Percentiles rank a stretch among this genome's conserved stretches.
These are phyloP conservation scores for Tyto alba DNA, from an alignment of 2,113 vertebrate genomes.

Conservation along the genomic window DNA sequence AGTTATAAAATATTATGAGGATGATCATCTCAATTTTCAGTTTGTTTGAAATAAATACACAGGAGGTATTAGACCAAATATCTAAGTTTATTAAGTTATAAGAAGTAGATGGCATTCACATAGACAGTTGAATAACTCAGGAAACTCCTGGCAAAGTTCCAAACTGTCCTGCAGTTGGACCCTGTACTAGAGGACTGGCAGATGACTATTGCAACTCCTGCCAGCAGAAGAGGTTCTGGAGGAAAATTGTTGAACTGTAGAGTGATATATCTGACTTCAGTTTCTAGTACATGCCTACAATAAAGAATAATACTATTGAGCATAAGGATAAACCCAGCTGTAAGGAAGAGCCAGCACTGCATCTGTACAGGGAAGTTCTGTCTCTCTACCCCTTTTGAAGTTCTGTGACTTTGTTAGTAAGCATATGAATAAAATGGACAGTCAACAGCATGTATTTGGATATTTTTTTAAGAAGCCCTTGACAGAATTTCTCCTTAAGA, in stretches of 20 bases:
- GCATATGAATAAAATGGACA: not conserved
- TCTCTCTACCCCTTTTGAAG: not conserved
- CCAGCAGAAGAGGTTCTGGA: not conserved
- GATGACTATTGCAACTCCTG: not conserved
- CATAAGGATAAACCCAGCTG: not conserved
- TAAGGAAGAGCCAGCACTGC: not conserved
- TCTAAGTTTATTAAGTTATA: not conserved
- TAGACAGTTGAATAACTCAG: not conserved
- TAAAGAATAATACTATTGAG: not conserved
- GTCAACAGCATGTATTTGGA: not conserved
- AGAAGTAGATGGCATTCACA: not conserved
- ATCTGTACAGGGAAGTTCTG: not conserved
- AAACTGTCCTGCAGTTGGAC: not conserved
- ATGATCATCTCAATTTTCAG: not conserved
- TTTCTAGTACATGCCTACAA: not conserved
- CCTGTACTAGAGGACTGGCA: not conserved
- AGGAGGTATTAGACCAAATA: not conserved
- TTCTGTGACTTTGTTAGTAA: not conserved
- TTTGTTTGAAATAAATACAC: not conserved
- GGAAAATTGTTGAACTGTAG: not conserved
- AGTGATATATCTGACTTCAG: not conserved
- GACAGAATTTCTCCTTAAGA: not conserved
- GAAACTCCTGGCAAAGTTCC: not conserved
- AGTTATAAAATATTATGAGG: not conserved
- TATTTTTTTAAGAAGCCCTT: not conserved